Percentiles rank a stretch among this genome's conserved stretches.
Evolutionary conservation across 2,888 invertebrate species (phyloP).

Genomic region (Abrostola tripartita): DNA sequence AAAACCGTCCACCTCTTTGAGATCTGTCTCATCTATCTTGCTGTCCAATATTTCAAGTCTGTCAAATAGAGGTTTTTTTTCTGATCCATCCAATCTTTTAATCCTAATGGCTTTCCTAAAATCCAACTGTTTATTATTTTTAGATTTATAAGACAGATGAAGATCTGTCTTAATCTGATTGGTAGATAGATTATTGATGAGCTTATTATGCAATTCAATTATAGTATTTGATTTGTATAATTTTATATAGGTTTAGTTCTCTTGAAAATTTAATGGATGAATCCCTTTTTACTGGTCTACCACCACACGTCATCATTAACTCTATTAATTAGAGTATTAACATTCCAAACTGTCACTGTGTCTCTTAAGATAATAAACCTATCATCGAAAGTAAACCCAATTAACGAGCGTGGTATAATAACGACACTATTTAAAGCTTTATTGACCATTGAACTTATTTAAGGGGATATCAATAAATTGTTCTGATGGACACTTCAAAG

Average conservation of each 20-base stretch:
- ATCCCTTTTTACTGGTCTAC: conserved; percentile 1
- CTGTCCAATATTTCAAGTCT: conserved; percentile 26
- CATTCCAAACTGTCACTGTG: conserved; percentile 17
- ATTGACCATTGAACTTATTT: conserved; percentile 12
- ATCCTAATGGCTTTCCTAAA: conserved; percentile 37
- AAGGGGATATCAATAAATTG: neutral
- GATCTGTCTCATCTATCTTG: conserved; percentile 24
- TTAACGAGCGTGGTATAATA: conserved; percentile 19
- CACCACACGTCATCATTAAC: conserved; percentile 8
- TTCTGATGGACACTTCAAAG: too few relatives aligned
- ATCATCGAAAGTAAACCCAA: conserved; percentile 14
- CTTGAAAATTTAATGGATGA: neutral
- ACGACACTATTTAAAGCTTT: conserved; percentile 26
- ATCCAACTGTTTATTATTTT: conserved; percentile 25
- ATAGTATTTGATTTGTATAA: neutral
- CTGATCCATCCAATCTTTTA: conserved; percentile 32
- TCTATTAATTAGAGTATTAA: conserved; percentile 13
- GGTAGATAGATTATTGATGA: too few relatives aligned
- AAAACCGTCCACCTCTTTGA: neutral
- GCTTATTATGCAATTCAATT: neutral
- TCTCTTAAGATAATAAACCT: conserved; percentile 17
- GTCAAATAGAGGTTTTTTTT: conserved; percentile 32
- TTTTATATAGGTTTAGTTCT: neutral
- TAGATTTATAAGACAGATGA: conserved; percentile 6
- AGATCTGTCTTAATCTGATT: conserved; percentile 17